Evolutionary conservation across 2,113 vertebrate species (phyloP).

Genomic region (Hypocryptadius cinnamomeus): DNA sequence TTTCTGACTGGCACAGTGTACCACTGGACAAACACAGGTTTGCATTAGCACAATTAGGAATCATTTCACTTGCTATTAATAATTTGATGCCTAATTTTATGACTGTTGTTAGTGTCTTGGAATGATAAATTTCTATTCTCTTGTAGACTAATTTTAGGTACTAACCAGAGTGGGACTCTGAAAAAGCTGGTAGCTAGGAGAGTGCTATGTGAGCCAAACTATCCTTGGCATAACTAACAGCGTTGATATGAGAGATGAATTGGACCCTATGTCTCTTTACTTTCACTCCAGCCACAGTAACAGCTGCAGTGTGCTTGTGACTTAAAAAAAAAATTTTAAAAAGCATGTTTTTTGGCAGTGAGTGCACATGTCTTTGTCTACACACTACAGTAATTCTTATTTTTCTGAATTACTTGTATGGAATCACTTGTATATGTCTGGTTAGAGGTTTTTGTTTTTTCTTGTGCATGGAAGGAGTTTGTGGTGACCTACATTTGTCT

Average conservation of each 20-base stretch:
- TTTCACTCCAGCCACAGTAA: constrained; percentile 39
- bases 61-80: neutral
- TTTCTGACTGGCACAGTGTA: neutral
- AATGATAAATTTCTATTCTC: neutral
- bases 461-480: neutral
- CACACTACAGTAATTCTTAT: neutral
- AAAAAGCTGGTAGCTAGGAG: constrained; percentile 22
- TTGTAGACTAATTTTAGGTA: neutral
- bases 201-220: constrained; percentile 1
- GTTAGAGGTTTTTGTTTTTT: neutral
- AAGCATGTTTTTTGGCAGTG: neutral
- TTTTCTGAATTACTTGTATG: neutral
- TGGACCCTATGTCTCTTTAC: constrained; percentile 11
- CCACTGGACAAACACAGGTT: neutral
- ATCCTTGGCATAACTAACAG: constrained; percentile 20
- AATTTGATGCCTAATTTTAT: neutral
- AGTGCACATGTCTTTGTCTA: neutral
- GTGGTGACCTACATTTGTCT: neutral
- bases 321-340: neutral
- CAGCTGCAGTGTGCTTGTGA: constrained; percentile 52
- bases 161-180: neutral
- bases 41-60: neutral
- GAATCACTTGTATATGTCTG: neutral
- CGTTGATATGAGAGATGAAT: constrained; percentile 37
- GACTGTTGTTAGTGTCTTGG: neutral